Evolutionary conservation across 2,113 vertebrate species (phyloP).

Genomic region (Astur gentilis): DNA sequence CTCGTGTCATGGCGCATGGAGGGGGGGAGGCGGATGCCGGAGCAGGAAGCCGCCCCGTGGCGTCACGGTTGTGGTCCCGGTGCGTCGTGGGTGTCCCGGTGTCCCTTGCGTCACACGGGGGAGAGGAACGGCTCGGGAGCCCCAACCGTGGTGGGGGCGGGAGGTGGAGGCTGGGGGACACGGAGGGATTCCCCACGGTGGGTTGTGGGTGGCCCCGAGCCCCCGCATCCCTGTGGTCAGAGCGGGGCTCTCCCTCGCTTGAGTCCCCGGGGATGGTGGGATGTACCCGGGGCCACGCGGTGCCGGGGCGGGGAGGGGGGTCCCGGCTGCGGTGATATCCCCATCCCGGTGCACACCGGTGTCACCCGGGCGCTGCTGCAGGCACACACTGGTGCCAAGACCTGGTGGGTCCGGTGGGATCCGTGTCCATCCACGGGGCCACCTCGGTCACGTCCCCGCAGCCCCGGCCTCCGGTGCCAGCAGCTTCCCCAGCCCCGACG

Average conservation of each 20-base stretch:
- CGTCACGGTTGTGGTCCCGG: background rate
- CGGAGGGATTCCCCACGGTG: background rate
- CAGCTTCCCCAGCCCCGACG: background rate
- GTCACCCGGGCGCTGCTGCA: fast-evolving
- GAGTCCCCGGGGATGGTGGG: background rate
- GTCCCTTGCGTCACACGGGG: background rate
- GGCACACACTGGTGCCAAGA: background rate
- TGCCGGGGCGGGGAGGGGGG: background rate
- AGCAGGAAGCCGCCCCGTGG: background rate
- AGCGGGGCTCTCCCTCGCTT: background rate
- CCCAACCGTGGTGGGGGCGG: background rate
- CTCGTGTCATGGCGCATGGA: background rate
- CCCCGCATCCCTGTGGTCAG: background rate
- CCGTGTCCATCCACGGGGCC: fast-evolving
- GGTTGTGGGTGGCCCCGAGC: fast-evolving
- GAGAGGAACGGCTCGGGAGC: background rate
- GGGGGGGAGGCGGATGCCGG: background rate
- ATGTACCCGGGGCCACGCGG: fast-evolving
- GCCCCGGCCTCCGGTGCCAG: background rate
- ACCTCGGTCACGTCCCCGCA: background rate
- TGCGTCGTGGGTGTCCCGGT: background rate
- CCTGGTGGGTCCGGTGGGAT: background rate
- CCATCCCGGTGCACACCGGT: background rate
- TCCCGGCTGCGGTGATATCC: background rate
- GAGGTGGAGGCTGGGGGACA: background rate